Base-by-base conservation (phyloP, 2,888 invertebrate genomes). In the Plebejus melissa region DNA sequence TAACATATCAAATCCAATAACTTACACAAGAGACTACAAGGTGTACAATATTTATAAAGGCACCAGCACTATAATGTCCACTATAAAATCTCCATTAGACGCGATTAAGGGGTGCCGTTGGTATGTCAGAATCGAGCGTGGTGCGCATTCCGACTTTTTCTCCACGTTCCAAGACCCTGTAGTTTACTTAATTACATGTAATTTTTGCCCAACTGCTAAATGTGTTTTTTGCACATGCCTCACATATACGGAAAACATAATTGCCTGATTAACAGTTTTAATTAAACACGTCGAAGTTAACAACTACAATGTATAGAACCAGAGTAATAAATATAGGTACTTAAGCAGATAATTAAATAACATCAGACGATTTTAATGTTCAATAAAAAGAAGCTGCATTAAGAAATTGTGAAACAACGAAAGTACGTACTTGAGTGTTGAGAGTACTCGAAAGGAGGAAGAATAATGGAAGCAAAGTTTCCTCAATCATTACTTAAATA, bases 161-260 rank as follows among this genome's bases (percentile, higher is more conserved):
- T n/a, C 38, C 32, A 86, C 87, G 91, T 91, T 86, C 90, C 86
- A 82, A 82, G 86, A 84, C 88, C 87, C 90, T 87, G 89, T 85
- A 87, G 85, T 87, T 83, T 87, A 82, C 87, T 88, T 92, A 91
- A 91, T 91, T 91, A 87, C 87, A 86, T 87, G 90, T 91, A 91
- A 92, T 92, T 91, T 88, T 83, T 87, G 81, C 87, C 87, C 90
- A 88, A 89, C 90, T 89, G 60, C 60, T 28, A 28, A 60, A 60
- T 28, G 58, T n/a, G 22, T 5, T 71, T 41, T 46, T 28, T 22
- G 22, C 41, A 70, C 41, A 46, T 16, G 16, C n/a, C 41, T 41
- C 70, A 46, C 71, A 13, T 50, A 50, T 13, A 71, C 6, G 72
- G 72, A 50, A 50, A n/a, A 41, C 11, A 4, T 70, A 71, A 72